Evolutionary conservation across 2,113 vertebrate species (phyloP).

Genomic region (Stigmatopora nigra): DNA sequence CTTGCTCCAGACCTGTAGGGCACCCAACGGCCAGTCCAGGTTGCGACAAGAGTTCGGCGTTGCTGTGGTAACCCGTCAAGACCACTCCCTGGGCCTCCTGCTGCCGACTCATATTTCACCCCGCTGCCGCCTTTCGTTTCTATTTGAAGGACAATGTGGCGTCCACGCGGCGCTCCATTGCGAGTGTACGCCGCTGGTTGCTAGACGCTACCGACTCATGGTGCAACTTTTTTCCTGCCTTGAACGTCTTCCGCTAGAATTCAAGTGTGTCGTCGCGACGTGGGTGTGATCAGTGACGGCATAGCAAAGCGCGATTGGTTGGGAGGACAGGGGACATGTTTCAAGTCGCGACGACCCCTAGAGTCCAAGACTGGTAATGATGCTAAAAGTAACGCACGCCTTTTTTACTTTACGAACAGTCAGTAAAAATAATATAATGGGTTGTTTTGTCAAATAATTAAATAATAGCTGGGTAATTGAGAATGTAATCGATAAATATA

Average conservation of each 20-base stretch:
- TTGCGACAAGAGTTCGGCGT: conserved; percentile 46
- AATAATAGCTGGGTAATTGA: neutral
- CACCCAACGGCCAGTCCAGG: conserved; percentile 20
- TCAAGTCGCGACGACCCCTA: conserved; percentile 26
- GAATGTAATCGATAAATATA: neutral
- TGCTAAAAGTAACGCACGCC: too few species aligned
- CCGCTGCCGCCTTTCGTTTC: conserved; percentile 3
- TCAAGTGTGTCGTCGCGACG: neutral
- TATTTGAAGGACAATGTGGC: neutral
- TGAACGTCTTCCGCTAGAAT: conserved; percentile 17
- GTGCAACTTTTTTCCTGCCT: conserved; percentile 11
- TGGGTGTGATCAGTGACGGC: conserved; percentile 14
- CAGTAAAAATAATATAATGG: neutral
- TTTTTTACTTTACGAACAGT: too few species aligned
- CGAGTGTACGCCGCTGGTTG: neutral
- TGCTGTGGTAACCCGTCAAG: conserved; percentile 68
- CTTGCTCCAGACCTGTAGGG: conserved; percentile 19
- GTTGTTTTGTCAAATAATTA: neutral
- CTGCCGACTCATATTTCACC: conserved; percentile 63
- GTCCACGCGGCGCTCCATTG: conserved; percentile 1
- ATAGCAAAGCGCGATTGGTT: conserved; percentile 37
- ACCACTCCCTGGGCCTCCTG: conserved; percentile 63
- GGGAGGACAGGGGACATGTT: conserved; percentile 8
- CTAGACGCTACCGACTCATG: conserved; percentile 10
- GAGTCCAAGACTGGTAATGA: neutral